A percentile compares a stretch with the other conserved stretches of the same genome.
Conservation (phyloP, 1,140 invertebrate genomes). For the Drosophila leontia region DNA sequence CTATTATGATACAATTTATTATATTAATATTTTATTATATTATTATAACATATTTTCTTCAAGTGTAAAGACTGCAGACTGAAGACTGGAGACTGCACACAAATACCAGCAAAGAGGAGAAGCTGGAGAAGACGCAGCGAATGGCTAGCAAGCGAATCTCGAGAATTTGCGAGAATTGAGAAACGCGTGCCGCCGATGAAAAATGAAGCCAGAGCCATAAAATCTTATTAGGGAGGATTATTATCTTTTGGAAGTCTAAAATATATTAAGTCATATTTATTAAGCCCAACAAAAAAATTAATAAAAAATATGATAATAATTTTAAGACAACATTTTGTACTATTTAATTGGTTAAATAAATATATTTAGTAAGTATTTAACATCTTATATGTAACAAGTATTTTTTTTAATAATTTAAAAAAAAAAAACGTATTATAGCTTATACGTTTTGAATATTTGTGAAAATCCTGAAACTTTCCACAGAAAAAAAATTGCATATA, state of each 20-base stretch:
- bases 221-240: background rate
- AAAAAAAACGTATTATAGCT: too few relatives aligned
- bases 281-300: background rate
- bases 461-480: background rate
- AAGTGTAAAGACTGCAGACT: conserved; percentile 17
- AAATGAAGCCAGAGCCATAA: conserved; percentile 16
- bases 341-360: too few relatives aligned
- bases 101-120: conserved; percentile 21
- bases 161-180: conserved; percentile 50
- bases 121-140: conserved; percentile 53
- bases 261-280: background rate
- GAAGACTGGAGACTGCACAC: conserved; percentile 59
- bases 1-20: background rate
- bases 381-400: background rate
- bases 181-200: conserved; percentile 42
- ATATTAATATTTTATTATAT: background rate
- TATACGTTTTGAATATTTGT: background rate
- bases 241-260: too few relatives aligned
- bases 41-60: background rate
- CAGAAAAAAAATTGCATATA: too few relatives aligned
- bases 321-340: too few relatives aligned
- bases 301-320: too few relatives aligned
- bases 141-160: conserved; percentile 66
- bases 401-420: too few relatives aligned
- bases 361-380: too few relatives aligned